Percentiles rank a stretch among this genome's conserved stretches.
phyloP scores from a whole-genome alignment of 2,797 vertebrate species.

The Lepilemur septentrionalis region DNA sequence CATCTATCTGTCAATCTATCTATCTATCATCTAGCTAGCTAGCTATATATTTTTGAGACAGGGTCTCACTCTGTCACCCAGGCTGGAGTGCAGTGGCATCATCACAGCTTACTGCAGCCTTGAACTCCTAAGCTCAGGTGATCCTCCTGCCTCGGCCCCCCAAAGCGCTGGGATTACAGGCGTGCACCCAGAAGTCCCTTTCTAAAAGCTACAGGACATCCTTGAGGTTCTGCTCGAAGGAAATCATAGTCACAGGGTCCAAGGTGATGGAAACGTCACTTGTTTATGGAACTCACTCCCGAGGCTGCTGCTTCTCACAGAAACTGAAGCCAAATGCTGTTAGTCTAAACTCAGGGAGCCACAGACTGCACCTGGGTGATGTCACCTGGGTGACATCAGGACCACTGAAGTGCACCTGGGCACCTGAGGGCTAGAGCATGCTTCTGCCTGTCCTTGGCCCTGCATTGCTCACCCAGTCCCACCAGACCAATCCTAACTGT shows the following conservation, averaged over 20 bases:
- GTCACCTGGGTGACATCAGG: too few relatives aligned
- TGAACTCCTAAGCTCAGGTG: too few relatives aligned
- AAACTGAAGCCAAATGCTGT: background rate
- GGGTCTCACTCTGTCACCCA: background rate
- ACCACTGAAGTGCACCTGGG: background rate
- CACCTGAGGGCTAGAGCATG: background rate
- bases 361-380: background rate
- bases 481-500: background rate
- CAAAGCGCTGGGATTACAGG: background rate
- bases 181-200: background rate
- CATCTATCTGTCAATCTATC: too few relatives aligned
- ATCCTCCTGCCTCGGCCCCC: too few relatives aligned
- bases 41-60: background rate
- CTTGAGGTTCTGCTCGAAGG: background rate
- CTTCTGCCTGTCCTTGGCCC: background rate
- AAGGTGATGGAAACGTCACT: background rate
- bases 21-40: too few relatives aligned
- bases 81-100: background rate
- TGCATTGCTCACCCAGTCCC: background rate
- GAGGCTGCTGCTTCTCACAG: accelerated
- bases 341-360: background rate
- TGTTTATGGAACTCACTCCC: accelerated
- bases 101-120: background rate
- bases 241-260: background rate
- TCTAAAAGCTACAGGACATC: background rate